These are phyloP conservation scores for Cardiocondyla obscurior DNA, from an alignment of 1,140 invertebrate species.

Conservation along the genomic window DNA sequence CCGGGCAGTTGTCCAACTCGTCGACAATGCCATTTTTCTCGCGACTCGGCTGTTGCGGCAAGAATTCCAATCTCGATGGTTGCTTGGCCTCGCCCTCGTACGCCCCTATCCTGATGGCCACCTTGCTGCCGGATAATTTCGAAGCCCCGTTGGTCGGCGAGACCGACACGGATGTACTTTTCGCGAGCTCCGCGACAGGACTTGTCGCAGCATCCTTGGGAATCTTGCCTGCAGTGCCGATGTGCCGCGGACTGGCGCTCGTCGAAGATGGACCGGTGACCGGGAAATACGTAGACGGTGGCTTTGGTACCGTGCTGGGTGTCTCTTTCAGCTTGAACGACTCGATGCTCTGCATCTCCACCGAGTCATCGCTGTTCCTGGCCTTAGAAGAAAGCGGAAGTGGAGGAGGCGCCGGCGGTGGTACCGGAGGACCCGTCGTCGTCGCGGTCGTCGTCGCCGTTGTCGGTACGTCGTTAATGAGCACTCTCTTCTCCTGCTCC, in stretches of 20 bases:
- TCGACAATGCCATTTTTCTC: constrained; percentile 73
- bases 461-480: constrained; percentile 62
- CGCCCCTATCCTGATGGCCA: constrained; percentile 80
- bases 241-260: constrained; percentile 66
- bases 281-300: constrained; percentile 88
- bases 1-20: constrained; percentile 74
- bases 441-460: constrained; percentile 61
- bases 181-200: constrained; percentile 52
- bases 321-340: constrained; percentile 88
- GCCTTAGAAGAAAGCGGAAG: constrained; percentile 67
- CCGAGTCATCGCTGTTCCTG: constrained; percentile 81
- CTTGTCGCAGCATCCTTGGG: constrained; percentile 59
- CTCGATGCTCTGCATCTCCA: constrained; percentile 89
- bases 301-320: constrained; percentile 85
- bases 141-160: constrained; percentile 37
- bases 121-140: constrained; percentile 70
- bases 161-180: constrained; percentile 13
- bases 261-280: constrained; percentile 56
- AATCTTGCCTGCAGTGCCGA: constrained; percentile 45
- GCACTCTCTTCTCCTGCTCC: constrained; percentile 75
- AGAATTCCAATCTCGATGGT: constrained; percentile 88
- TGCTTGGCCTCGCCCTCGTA: constrained; percentile 85
- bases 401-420: constrained; percentile 72
- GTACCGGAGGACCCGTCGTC: constrained; percentile 51
- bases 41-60: constrained; percentile 80